Evolutionary conservation across 1,140 invertebrate genomes (phyloP).

Genomic region (Gryon sp.): DNA sequence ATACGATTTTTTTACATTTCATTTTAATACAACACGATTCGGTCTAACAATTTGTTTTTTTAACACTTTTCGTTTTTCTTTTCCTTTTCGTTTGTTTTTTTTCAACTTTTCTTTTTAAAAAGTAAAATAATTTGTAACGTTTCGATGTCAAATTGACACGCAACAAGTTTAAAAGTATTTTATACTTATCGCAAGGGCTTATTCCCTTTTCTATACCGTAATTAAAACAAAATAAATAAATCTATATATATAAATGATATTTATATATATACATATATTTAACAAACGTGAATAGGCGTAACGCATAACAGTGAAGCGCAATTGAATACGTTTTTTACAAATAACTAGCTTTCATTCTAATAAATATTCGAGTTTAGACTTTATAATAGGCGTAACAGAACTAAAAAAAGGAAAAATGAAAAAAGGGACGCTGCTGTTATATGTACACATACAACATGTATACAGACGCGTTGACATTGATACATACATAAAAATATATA

Average conservation of each 20-base stretch:
- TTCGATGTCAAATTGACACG: conserved; percentile 49
- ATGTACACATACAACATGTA: conserved; percentile 45
- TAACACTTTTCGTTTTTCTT: conserved; percentile 9
- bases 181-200: conserved; percentile 56
- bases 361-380: conserved; percentile 54
- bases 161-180: conserved; percentile 58
- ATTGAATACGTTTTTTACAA: conserved; percentile 63
- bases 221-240: conserved; percentile 62
- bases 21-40: too few relatives aligned
- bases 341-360: conserved; percentile 62
- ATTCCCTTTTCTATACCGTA: conserved; percentile 62
- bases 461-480: conserved; percentile 25
- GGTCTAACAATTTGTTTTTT: conserved; percentile 18
- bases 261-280: too few relatives aligned
- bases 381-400: conserved; percentile 56
- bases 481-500: conserved; percentile 9
- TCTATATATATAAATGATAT: too few relatives aligned
- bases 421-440: conserved; percentile 48
- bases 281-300: conserved; percentile 58
- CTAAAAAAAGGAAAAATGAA: conserved; percentile 26
- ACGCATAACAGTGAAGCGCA: conserved; percentile 53
- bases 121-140: conserved; percentile 48
- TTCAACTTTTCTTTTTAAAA: conserved; percentile 33
- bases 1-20: background rate
- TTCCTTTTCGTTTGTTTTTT: conserved; percentile 21